phyloP scores from a whole-genome alignment of 92 coral and sea anemone genomes.

The Porites lobata region DNA sequence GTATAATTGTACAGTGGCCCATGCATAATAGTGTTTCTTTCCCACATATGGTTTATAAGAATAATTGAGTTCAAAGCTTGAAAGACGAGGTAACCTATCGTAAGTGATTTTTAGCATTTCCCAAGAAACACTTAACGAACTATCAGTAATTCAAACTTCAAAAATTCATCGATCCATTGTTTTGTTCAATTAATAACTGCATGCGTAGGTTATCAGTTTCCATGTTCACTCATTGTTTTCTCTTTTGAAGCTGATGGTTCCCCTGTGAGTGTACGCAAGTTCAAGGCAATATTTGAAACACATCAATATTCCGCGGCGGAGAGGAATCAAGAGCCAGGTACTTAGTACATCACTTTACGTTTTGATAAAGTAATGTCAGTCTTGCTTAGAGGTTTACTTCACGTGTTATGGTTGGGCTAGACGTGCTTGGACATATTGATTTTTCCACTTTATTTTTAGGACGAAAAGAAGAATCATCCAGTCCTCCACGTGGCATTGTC shows the following conservation, averaged over 20 bases:
- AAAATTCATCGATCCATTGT: background rate
- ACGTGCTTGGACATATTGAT: background rate
- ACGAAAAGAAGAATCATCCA: slow-evolving; percentile 56
- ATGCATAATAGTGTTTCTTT: no score
- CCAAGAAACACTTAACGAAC: background rate
- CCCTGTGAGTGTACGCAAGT: slow-evolving; percentile 52
- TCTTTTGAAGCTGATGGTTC: slow-evolving; percentile 35
- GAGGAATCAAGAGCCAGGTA: slow-evolving; percentile 45
- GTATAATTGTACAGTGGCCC: no score
- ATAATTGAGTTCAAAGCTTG: no score
- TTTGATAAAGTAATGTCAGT: background rate
- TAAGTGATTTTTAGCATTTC: no score
- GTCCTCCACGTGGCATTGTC: slow-evolving; percentile 82
- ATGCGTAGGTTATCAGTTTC: background rate
- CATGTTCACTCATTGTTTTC: background rate
- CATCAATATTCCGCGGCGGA: slow-evolving; percentile 9
- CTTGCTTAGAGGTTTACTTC: background rate
- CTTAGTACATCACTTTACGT: background rate
- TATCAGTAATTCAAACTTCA: background rate
- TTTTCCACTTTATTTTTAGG: slow-evolving; percentile 25
- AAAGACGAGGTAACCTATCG: no score
- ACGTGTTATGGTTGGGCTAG: background rate
- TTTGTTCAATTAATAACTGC: background rate
- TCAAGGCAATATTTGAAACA: slow-evolving; percentile 53
- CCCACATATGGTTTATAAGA: no score